Conservation (phyloP, 2,113 vertebrate species). For the Salminus brasiliensis region DNA sequence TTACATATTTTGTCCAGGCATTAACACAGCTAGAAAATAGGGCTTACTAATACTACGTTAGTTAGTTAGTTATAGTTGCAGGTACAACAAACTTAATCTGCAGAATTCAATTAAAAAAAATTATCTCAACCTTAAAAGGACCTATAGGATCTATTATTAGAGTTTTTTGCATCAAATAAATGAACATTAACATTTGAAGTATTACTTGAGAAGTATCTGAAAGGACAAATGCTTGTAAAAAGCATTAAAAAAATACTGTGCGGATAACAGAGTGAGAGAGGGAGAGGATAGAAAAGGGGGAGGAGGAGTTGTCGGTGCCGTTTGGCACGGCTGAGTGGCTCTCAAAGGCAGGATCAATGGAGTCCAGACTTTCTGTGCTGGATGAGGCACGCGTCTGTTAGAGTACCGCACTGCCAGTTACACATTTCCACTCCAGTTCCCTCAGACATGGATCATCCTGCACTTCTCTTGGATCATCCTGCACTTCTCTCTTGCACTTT, state of each 20-base stretch:
- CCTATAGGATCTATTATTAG: too few relatives aligned
- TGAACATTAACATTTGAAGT: too few relatives aligned
- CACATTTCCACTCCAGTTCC: constrained; percentile 61
- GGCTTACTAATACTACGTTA: too few relatives aligned
- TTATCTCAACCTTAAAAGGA: too few relatives aligned
- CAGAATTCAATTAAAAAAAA: too few relatives aligned
- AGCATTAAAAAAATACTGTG: background rate
- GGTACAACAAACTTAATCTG: too few relatives aligned
- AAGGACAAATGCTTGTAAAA: background rate
- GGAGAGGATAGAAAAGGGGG: constrained; percentile 50
- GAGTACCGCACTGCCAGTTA: too few relatives aligned
- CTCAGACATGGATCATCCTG: constrained; percentile 56
- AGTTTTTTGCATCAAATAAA: too few relatives aligned
- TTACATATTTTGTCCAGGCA: background rate
- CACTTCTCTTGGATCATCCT: background rate
- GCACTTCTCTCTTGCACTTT: background rate
- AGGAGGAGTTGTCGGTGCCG: constrained; percentile 60
- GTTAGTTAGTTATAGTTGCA: too few relatives aligned
- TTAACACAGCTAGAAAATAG: too few relatives aligned
- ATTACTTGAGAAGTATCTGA: too few relatives aligned
- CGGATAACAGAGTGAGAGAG: background rate
- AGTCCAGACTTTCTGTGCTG: constrained; percentile 50
- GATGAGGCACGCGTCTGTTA: background rate
- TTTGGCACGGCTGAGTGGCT: constrained; percentile 67
- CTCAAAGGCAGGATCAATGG: constrained; percentile 75